Percentiles rank a stretch among this genome's conserved stretches.
phyloP scores from a whole-genome alignment of 1,140 invertebrate genomes.

The Lepidurus arcticus region DNA sequence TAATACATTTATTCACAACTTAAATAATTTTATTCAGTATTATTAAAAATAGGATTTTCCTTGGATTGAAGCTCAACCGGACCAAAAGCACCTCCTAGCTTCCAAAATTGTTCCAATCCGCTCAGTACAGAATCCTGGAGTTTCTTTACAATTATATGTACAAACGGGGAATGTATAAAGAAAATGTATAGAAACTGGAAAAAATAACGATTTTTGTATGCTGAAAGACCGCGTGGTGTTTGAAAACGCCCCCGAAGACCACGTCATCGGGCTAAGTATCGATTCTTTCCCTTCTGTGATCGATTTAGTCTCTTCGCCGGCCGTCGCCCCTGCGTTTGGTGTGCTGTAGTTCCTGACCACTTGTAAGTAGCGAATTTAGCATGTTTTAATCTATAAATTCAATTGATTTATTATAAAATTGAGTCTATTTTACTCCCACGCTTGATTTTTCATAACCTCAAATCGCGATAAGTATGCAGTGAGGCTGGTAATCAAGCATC shows the following conservation, averaged over 20 bases:
- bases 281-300: not conserved
- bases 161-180: not conserved
- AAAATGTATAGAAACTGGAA: not conserved
- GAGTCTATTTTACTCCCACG: not conserved
- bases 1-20: not conserved
- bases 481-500: not conserved
- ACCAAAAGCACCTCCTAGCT: not conserved
- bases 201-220: not conserved
- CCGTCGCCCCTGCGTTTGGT: conserved; percentile 15
- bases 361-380: conserved; percentile 15
- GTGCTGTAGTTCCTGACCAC: not conserved
- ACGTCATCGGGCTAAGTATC: conserved; percentile 1
- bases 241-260: not conserved
- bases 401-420: not conserved
- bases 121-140: not conserved
- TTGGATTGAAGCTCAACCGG: not conserved
- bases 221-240: not conserved
- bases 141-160: not conserved
- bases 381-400: not conserved
- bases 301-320: conserved; percentile 14
- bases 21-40: not conserved
- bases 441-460: not conserved
- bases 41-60: not conserved
- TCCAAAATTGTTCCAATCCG: not conserved
- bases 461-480: not conserved